Evolutionary conservation across 2,888 invertebrate genomes (phyloP).

Genomic region (Thyatira batis): DNA sequence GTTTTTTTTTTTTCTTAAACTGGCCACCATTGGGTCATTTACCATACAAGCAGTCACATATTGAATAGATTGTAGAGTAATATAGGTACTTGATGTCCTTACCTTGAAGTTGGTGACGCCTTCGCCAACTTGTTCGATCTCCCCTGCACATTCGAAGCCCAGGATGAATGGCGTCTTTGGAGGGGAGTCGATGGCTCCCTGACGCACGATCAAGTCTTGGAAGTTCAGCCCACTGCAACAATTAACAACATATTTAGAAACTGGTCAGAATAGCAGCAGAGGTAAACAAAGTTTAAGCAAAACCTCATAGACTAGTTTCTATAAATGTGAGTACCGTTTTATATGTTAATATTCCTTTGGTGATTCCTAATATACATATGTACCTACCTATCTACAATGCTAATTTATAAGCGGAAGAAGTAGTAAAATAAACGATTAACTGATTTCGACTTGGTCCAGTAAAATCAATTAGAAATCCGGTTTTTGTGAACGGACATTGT

Average conservation of each 20-base stretch:
- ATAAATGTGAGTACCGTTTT: too few species aligned
- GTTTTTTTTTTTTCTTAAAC: neutral
- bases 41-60: too few species aligned
- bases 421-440: neutral
- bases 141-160: slow-evolving; percentile 94
- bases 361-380: neutral
- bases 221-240: slow-evolving; percentile 92
- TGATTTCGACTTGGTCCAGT: neutral
- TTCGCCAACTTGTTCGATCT: slow-evolving; percentile 89
- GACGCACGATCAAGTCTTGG: slow-evolving; percentile 93
- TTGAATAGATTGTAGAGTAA: slow-evolving; percentile 4
- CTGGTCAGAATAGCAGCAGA: neutral
- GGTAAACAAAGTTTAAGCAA: neutral
- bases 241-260: slow-evolving; percentile 15
- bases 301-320: too few species aligned
- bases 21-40: too few species aligned
- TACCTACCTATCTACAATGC: too few species aligned
- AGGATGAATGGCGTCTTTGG: slow-evolving; percentile 95
- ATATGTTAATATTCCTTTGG: too few species aligned
- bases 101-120: slow-evolving; percentile 91
- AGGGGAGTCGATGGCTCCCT: slow-evolving; percentile 92
- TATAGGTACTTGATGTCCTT: slow-evolving; percentile 35
- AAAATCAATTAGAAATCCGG: neutral
- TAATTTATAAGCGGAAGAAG: neutral
- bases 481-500: neutral